phyloP scores from a whole-genome alignment of 1,140 invertebrate species.

The Argopecten irradians region DNA sequence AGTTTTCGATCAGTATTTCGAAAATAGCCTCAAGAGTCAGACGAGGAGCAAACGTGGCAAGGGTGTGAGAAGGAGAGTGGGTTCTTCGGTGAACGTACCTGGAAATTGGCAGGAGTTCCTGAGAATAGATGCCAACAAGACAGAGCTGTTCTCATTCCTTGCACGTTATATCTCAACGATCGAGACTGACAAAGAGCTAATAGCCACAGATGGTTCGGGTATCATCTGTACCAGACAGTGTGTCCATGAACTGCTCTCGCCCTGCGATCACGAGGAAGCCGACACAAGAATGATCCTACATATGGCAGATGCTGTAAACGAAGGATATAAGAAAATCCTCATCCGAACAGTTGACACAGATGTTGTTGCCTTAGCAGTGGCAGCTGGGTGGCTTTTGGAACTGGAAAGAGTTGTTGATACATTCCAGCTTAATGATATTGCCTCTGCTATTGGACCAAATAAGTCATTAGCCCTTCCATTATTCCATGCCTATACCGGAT shows the following conservation, averaged over 20 bases:
- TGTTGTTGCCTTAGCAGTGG: slow-evolving; percentile 60
- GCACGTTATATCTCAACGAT: too few species aligned
- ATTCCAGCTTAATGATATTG: slow-evolving; percentile 58
- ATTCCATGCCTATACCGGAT: slow-evolving; percentile 57
- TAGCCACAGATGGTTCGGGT: too few species aligned
- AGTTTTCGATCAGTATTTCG: slow-evolving; percentile 47
- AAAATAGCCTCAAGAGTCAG: slow-evolving; percentile 44
- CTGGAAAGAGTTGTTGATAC: slow-evolving; percentile 48
- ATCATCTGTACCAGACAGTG: too few species aligned
- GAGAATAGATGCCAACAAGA: too few species aligned
- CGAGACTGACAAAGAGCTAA: too few species aligned
- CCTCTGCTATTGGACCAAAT: slow-evolving; percentile 38
- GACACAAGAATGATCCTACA: slow-evolving; percentile 61
- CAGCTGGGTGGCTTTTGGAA: slow-evolving; percentile 32
- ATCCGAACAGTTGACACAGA: slow-evolving; percentile 62
- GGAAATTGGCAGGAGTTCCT: too few species aligned
- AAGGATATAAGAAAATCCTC: slow-evolving; percentile 42
- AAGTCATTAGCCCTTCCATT: slow-evolving; percentile 46
- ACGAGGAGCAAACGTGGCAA: slow-evolving; percentile 50
- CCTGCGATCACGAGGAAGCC: slow-evolving; percentile 65
- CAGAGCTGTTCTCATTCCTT: too few species aligned
- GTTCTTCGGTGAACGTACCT: slow-evolving; percentile 42
- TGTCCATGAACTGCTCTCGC: slow-evolving; percentile 11
- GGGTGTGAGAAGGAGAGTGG: slow-evolving; percentile 54
- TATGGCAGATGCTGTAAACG: slow-evolving; percentile 46